phyloP scores from a whole-genome alignment of 2,888 invertebrate species.

The Eledona agricola region DNA sequence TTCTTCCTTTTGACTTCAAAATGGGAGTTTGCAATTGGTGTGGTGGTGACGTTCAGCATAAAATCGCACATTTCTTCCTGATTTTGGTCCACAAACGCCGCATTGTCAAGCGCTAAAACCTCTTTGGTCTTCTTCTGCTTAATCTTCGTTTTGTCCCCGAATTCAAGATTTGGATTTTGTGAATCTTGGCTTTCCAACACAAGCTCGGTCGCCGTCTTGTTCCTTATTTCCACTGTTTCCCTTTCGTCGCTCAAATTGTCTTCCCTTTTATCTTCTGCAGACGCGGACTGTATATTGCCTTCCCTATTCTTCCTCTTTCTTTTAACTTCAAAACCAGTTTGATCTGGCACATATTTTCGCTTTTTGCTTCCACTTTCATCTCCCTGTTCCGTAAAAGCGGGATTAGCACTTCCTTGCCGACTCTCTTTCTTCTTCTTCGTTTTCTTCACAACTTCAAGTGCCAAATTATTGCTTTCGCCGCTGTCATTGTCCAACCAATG shows the following conservation, averaged over 20 bases:
- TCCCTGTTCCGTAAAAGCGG: no score
- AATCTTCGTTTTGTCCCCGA: slow-evolving; percentile 25
- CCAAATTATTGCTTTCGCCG: no score
- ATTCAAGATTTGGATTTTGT: no score
- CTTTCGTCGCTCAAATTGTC: slow-evolving; percentile 19
- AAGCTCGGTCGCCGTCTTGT: slow-evolving; percentile 10
- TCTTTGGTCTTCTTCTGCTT: slow-evolving; percentile 18
- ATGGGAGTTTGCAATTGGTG: neutral
- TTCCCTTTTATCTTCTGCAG: slow-evolving; percentile 37
- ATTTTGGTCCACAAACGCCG: no score
- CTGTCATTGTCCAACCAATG: neutral
- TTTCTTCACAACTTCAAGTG: no score
- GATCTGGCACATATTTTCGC: slow-evolving; percentile 19
- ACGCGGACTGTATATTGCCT: slow-evolving; percentile 39
- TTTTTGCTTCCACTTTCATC: slow-evolving; percentile 10
- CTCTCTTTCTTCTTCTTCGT: slow-evolving; percentile 22
- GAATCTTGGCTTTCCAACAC: slow-evolving; percentile 31
- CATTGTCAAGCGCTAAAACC: no score
- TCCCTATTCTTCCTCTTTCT: slow-evolving; percentile 36
- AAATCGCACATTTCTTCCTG: slow-evolving; percentile 44
- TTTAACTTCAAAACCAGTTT: slow-evolving; percentile 34
- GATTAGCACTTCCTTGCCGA: neutral
- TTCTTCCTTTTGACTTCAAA: slow-evolving; percentile 31
- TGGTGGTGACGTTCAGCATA: slow-evolving; percentile 37
- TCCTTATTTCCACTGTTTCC: slow-evolving; percentile 41